Evolutionary conservation across 2,113 vertebrate species (phyloP).

Genomic region (Crocuta crocuta): DNA sequence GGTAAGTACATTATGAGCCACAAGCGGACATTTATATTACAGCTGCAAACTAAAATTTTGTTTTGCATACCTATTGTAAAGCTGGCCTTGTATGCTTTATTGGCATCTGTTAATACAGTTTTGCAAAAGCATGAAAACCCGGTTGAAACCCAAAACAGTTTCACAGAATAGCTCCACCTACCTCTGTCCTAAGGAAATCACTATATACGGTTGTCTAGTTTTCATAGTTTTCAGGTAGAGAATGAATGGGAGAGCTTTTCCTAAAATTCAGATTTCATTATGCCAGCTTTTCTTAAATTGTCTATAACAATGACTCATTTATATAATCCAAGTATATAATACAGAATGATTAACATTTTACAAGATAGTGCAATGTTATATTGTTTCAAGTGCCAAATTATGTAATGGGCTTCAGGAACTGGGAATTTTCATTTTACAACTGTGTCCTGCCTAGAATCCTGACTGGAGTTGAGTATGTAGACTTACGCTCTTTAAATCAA

Average conservation of each 20-base stretch:
- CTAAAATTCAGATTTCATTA: neutral
- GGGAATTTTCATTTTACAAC: neutral
- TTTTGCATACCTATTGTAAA: neutral
- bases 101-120: neutral
- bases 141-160: neutral
- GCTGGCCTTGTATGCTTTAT: neutral
- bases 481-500: neutral
- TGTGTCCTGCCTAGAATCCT: neutral
- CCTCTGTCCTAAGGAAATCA: neutral
- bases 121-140: neutral
- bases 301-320: neutral
- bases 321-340: neutral
- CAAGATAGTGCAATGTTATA: neutral
- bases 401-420: neutral
- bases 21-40: neutral
- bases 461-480: neutral
- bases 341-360: neutral
- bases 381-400: neutral
- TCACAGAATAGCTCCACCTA: neutral
- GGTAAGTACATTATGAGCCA: slow-evolving; percentile 86
- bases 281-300: neutral
- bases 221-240: neutral
- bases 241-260: neutral
- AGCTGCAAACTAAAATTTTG: neutral
- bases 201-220: neutral